Percentiles rank a stretch among this genome's conserved stretches.
phyloP scores from a whole-genome alignment of 1,140 invertebrate genomes.

The Galendromus occidentalis region DNA sequence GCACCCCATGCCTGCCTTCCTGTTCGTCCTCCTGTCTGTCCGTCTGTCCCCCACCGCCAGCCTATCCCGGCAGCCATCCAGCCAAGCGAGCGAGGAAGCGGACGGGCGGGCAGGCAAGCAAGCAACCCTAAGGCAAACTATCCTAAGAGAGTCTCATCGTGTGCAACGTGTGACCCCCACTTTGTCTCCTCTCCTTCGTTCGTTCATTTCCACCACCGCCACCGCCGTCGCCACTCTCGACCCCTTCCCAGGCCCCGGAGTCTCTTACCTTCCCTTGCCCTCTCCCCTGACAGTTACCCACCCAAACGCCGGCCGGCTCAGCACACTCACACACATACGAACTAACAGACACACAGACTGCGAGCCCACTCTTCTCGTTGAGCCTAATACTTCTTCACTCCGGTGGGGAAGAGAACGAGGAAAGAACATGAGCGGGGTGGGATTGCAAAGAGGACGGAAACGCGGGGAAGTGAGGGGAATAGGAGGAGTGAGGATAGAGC shows the following conservation, averaged over 20 bases:
- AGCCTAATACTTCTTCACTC: too few relatives aligned
- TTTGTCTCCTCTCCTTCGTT: conserved; percentile 6
- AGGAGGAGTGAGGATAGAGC: too few relatives aligned
- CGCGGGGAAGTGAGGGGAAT: too few relatives aligned
- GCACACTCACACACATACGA: not conserved
- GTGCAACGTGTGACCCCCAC: conserved; percentile 11
- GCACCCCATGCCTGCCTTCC: not conserved
- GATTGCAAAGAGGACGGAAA: too few relatives aligned
- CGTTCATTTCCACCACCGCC: conserved; percentile 4
- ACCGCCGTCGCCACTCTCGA: not conserved
- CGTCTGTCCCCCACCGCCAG: too few relatives aligned
- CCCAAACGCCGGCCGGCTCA: not conserved
- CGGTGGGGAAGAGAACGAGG: too few relatives aligned
- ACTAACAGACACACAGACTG: too few relatives aligned
- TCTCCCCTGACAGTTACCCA: not conserved
- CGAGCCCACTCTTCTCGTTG: too few relatives aligned
- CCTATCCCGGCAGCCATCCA: too few relatives aligned
- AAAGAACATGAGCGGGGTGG: too few relatives aligned
- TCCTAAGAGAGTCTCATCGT: conserved; percentile 12
- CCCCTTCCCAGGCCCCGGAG: not conserved
- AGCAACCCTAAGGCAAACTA: not conserved
- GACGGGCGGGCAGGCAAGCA: too few relatives aligned
- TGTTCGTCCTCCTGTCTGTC: not conserved
- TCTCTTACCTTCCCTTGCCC: not conserved
- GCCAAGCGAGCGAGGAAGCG: too few relatives aligned